Evolutionary conservation across 2,797 vertebrate genomes (phyloP).

Genomic region (Sebastes kiyomatsui): DNA sequence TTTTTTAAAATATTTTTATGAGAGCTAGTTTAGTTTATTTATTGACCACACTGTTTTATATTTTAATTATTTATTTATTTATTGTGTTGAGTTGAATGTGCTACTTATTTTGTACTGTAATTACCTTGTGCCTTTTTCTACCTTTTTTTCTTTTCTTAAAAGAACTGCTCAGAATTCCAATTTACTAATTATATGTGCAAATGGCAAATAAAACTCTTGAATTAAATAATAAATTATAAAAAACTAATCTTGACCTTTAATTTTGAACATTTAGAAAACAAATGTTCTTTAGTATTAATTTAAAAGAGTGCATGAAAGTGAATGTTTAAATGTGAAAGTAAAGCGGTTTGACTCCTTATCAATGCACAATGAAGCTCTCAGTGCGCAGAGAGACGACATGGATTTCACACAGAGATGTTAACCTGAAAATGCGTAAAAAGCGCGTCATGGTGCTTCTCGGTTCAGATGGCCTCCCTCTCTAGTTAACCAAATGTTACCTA

Average conservation of each 20-base stretch:
- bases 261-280: neutral
- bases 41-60: too few species aligned
- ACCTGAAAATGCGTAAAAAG: constrained; percentile 81
- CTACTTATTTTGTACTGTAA: too few species aligned
- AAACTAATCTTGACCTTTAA: neutral
- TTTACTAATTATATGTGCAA: too few species aligned
- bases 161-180: too few species aligned
- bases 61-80: too few species aligned
- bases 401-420: constrained; percentile 77
- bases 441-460: constrained; percentile 74
- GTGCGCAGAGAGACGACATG: constrained; percentile 65
- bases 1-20: too few species aligned
- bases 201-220: too few species aligned
- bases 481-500: neutral
- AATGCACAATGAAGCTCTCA: constrained; percentile 82
- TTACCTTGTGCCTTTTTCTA: too few species aligned
- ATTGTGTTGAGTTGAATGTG: too few species aligned
- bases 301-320: neutral
- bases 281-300: neutral
- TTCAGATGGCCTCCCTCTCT: constrained; percentile 52
- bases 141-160: too few species aligned
- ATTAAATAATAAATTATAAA: neutral
- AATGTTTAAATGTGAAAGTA: neutral
- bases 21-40: too few species aligned
- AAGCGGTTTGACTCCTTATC: constrained; percentile 49